Evolutionary conservation across 2,113 vertebrate species (phyloP).

Genomic region (Puntigrus tetrazona): DNA sequence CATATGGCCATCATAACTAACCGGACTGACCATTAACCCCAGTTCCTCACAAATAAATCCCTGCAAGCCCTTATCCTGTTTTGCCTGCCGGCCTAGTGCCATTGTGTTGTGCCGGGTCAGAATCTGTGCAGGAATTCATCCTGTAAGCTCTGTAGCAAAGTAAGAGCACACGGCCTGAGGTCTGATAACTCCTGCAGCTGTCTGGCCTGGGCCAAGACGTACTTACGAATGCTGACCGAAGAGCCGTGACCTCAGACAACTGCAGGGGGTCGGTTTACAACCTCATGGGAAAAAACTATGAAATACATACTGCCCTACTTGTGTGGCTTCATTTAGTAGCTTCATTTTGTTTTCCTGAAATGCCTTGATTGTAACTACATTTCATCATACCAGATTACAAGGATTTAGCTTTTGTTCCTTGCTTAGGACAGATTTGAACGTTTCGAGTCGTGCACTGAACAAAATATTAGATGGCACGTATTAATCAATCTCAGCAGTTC

Average conservation of each 20-base stretch:
- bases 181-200: constrained; percentile 25
- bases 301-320: constrained; percentile 9
- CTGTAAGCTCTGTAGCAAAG: not conserved
- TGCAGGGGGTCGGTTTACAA: constrained; percentile 5
- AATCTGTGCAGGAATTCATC: constrained; percentile 15
- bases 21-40: not conserved
- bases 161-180: not conserved
- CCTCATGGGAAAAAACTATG: not conserved
- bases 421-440: not conserved
- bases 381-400: not conserved
- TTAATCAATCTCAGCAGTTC: not conserved
- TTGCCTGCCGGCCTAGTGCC: not conserved
- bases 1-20: not conserved
- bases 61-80: not conserved
- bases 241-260: constrained; percentile 21
- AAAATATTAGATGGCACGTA: not conserved
- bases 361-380: not conserved
- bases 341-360: not conserved
- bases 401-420: not conserved
- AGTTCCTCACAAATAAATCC: not conserved
- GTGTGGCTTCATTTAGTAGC: not conserved
- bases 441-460: not conserved
- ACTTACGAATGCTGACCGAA: not conserved
- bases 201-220: not conserved
- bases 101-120: not conserved